These are phyloP conservation scores for Bufo bufo DNA, from an alignment of 2,113 vertebrate genomes.

Conservation along the genomic window DNA sequence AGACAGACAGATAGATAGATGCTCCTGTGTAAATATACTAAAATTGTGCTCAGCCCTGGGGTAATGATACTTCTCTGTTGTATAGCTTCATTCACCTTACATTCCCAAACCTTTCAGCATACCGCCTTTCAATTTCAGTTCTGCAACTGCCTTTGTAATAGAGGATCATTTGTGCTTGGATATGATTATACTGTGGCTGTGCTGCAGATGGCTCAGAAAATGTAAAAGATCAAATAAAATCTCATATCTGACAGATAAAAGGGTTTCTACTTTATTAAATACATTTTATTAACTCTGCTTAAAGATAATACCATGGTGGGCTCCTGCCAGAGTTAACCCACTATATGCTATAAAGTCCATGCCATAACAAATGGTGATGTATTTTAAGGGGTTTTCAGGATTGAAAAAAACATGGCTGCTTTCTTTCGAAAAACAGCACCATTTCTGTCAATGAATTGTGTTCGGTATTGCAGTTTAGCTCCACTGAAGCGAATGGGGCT, in stretches of 20 bases:
- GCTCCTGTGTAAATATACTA: too few relatives aligned
- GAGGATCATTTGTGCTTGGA: background rate
- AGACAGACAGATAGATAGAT: too few relatives aligned
- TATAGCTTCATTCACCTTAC: too few relatives aligned
- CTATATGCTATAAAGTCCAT: background rate
- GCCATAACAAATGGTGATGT: too few relatives aligned
- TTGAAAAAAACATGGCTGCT: too few relatives aligned
- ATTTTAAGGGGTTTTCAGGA: too few relatives aligned
- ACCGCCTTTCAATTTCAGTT: background rate
- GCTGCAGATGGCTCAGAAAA: background rate
- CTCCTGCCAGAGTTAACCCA: background rate
- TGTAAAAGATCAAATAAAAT: background rate
- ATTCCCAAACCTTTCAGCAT: background rate
- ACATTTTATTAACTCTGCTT: background rate
- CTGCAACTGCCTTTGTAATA: background rate
- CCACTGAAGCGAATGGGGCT: too few relatives aligned
- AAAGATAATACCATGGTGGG: background rate
- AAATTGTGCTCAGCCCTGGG: background rate
- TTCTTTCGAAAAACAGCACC: too few relatives aligned
- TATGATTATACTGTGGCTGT: background rate
- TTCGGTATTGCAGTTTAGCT: too few relatives aligned
- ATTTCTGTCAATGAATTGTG: too few relatives aligned
- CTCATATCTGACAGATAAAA: background rate
- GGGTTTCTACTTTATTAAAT: background rate
- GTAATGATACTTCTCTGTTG: too few relatives aligned